A percentile compares a stretch with the other conserved stretches of the same genome.
phyloP scores from a whole-genome alignment of 2,113 vertebrate genomes.

The Aix galericulata region DNA sequence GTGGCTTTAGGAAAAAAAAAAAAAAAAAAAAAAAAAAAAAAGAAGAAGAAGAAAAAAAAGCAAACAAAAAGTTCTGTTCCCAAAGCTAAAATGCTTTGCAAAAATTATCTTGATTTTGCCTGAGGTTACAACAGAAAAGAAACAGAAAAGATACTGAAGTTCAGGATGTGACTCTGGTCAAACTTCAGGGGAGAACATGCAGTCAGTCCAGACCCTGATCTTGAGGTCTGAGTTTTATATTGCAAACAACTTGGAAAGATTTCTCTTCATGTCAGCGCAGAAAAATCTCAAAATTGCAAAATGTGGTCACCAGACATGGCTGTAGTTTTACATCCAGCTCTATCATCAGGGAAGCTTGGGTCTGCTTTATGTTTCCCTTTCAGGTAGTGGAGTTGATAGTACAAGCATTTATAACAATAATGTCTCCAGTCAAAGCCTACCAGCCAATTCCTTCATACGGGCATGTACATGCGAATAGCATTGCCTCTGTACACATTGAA shows the following conservation, averaged over 20 bases:
- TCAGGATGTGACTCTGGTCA: neutral
- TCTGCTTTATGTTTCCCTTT: constrained; percentile 55
- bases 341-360: neutral
- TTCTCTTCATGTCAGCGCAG: constrained; percentile 15
- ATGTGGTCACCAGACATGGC: constrained; percentile 45
- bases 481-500: neutral
- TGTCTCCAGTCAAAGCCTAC: neutral
- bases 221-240: constrained; percentile 5
- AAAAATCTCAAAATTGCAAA: constrained; percentile 57
- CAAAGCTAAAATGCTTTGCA: neutral
- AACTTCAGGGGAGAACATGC: neutral
- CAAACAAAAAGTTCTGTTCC: neutral
- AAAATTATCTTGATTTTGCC: neutral
- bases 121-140: neutral
- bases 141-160: neutral
- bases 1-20: neutral
- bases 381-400: constrained; percentile 24
- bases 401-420: constrained; percentile 10
- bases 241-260: constrained; percentile 50
- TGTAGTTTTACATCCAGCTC: neutral
- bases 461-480: accelerated
- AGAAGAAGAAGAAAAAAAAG: too few species aligned
- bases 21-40: neutral
- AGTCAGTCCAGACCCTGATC: neutral
- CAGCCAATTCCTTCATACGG: neutral